A percentile compares a stretch with the other conserved stretches of the same genome.
These are phyloP conservation scores for Varecia variegata DNA, from an alignment of 2,797 vertebrate species.

Conservation along the genomic window DNA sequence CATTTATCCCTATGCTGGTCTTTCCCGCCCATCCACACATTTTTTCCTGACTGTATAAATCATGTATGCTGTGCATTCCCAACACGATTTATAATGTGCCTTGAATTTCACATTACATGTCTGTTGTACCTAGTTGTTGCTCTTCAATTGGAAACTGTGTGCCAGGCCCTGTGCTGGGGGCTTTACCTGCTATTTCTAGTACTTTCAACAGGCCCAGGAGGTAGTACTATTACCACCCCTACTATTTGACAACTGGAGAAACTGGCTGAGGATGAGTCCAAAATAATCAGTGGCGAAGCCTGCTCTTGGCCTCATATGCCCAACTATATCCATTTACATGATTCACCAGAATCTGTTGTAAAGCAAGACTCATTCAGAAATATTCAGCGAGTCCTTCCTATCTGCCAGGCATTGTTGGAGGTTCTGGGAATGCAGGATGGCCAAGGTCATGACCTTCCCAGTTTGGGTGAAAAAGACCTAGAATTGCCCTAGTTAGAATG, in stretches of 20 bases:
- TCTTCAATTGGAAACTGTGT: neutral
- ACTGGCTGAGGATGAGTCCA: neutral
- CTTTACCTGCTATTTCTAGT: neutral
- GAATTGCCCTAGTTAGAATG: neutral
- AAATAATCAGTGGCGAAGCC: neutral
- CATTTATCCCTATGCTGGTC: neutral
- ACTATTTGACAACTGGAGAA: neutral
- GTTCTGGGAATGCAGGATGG: neutral
- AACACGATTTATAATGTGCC: neutral
- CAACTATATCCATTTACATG: neutral
- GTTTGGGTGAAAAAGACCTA: neutral
- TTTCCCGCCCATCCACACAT: neutral
- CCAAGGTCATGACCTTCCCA: neutral
- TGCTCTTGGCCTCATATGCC: neutral
- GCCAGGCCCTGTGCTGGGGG: neutral
- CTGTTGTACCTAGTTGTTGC: neutral
- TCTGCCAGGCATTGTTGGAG: neutral
- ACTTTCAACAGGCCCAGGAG: neutral
- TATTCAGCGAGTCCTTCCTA: neutral
- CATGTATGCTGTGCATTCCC: neutral
- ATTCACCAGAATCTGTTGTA: neutral
- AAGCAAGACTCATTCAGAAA: neutral
- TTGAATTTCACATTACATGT: neutral
- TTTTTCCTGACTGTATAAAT: slow-evolving; percentile 21
- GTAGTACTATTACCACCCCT: neutral